These are phyloP conservation scores for Saguinus imperator DNA, from an alignment of 2,113 vertebrate genomes.

Conservation along the genomic window DNA sequence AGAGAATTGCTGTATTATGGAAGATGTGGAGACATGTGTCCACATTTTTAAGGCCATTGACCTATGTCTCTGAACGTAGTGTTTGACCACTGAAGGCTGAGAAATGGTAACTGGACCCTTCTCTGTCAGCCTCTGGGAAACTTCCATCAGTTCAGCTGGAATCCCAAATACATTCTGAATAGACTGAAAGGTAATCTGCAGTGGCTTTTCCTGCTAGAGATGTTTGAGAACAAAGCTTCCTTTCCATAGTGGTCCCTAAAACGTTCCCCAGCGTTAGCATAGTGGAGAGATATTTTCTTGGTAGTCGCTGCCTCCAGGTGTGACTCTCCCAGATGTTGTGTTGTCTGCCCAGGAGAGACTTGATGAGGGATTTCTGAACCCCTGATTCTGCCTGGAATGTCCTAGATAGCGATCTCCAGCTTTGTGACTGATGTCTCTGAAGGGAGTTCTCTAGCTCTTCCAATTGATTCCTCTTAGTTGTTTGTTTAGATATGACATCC, in stretches of 20 bases:
- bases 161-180: slow-evolving; percentile 70
- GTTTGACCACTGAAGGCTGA: slow-evolving; percentile 51
- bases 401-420: slow-evolving; percentile 1
- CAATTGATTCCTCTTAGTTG: neutral
- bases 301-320: slow-evolving; percentile 50
- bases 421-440: neutral
- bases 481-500: neutral
- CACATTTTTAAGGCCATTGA: slow-evolving; percentile 57
- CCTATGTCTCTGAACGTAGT: slow-evolving; percentile 67
- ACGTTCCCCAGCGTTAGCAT: slow-evolving; percentile 66
- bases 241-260: slow-evolving; percentile 61
- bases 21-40: slow-evolving; percentile 64
- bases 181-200: slow-evolving; percentile 10
- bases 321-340: slow-evolving; percentile 65
- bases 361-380: neutral
- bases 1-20: slow-evolving; percentile 69
- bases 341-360: slow-evolving; percentile 50
- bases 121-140: slow-evolving; percentile 48
- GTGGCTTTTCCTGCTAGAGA: neutral
- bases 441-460: slow-evolving; percentile 22
- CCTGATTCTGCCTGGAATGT: neutral
- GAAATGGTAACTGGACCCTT: slow-evolving; percentile 18
- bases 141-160: slow-evolving; percentile 66
- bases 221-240: slow-evolving; percentile 33
- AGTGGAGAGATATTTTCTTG: slow-evolving; percentile 70